These are phyloP conservation scores for Yponomeuta plumbellus DNA, from an alignment of 2,888 invertebrate species.

Conservation along the genomic window DNA sequence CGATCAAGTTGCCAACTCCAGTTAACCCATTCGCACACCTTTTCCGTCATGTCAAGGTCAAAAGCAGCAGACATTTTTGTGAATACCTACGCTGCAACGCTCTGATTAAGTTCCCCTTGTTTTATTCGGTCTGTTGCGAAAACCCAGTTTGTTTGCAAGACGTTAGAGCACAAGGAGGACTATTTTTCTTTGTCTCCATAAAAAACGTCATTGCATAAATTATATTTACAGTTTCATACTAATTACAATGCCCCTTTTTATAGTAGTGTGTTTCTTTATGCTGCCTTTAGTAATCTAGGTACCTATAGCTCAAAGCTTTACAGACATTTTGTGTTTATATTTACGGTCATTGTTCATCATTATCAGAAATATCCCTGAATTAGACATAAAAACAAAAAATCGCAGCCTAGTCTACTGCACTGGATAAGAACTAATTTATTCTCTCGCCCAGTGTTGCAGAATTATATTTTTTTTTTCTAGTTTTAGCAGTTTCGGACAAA, in stretches of 20 bases:
- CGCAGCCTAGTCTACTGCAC: no score
- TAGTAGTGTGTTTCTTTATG: background rate
- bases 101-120: conserved; percentile 36
- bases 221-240: background rate
- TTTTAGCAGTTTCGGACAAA: no score
- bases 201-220: background rate
- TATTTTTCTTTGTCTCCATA: conserved; percentile 4
- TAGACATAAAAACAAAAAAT: no score
- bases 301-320: background rate
- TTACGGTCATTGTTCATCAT: no score
- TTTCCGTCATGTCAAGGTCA: conserved; percentile 40
- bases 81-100: conserved; percentile 32
- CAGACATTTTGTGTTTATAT: no score
- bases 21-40: background rate
- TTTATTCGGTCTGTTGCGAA: conserved; percentile 7
- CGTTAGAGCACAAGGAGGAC: background rate
- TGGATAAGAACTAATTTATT: no score
- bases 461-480: no score
- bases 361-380: no score
- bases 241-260: background rate
- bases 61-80: conserved; percentile 27
- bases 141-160: background rate
- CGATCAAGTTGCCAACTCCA: background rate
- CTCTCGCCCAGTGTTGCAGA: no score
- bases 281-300: background rate